Evolutionary conservation across 2,797 vertebrate genomes (phyloP), one percentile per base, ranked within the genome.

Genomic region (Lagocephalus sceleratus): DNA sequence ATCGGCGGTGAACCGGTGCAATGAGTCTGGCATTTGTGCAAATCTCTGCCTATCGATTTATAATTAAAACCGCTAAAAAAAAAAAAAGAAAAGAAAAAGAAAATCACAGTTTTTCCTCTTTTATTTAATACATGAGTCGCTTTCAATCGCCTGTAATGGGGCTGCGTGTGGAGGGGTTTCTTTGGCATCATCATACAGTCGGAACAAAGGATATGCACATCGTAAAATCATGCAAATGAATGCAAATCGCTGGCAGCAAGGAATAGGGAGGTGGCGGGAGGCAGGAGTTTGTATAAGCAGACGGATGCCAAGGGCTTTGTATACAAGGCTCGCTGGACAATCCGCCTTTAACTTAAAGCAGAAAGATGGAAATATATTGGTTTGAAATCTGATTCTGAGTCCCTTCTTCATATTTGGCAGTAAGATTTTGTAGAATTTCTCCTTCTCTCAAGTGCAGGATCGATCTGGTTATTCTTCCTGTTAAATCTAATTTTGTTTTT

Each of bases 121-220:
- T 63, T 42, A 76, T 82, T 65, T 65, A 66, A 85, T 83, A 84
- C 85, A 63, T 65, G 73, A 86, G 75, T 65, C 78, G 57, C 55
- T 72, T 76, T 67, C 63, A 63, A 47, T 26, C 2, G 51, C 48
- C 63, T 71, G 68, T 79, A 78, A 73, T 51, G 64, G 60, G 40
- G 5, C 59, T 22, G 68, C 46, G 43, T 62, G 20, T 68, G 68
- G 66, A 57, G 74, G 73, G 60, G 66, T 82, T 84, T 75, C n/a
- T 87, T 76, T 72, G 70, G 87, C 88, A 93, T 93, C 94, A 91
- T 93, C 88, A 87, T 90, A 77, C 86, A 86, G 82, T 78, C 88
- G 92, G 92, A 94, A 94, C 92, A 95, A 96, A 94, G 92, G 85
- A 87, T 83, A 73, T 89, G 85, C 88, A 84, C 87, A 90, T 91